phyloP scores from a whole-genome alignment of 2,113 vertebrate genomes.

The Ophiodon elongatus region DNA sequence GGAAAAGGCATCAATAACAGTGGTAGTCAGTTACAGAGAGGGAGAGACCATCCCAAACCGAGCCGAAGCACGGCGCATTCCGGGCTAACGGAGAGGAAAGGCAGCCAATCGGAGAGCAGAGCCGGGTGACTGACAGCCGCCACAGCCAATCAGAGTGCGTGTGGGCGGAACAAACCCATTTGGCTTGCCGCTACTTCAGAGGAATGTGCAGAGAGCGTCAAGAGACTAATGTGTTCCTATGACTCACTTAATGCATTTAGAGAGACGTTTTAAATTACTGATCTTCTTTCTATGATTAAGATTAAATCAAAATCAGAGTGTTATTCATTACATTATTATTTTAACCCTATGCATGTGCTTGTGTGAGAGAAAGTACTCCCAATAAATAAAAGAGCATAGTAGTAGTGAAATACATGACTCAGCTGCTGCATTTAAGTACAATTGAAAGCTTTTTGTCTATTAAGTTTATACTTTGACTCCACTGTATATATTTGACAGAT shows the following conservation, averaged over 20 bases:
- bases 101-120: conserved; percentile 62
- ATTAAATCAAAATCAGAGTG: neutral
- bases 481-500: neutral
- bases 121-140: conserved; percentile 23
- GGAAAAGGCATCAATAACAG: conserved; percentile 52
- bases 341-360: neutral
- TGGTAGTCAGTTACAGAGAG: neutral
- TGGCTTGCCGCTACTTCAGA: conserved; percentile 6
- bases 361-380: neutral
- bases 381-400: neutral
- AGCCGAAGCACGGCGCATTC: conserved; percentile 32
- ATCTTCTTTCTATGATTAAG: neutral
- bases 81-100: conserved; percentile 4
- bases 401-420: neutral
- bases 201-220: conserved; percentile 57
- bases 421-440: neutral
- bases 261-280: neutral
- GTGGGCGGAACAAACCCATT: neutral
- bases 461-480: neutral
- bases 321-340: neutral
- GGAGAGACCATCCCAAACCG: conserved; percentile 29
- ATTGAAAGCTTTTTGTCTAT: neutral
- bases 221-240: neutral
- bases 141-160: conserved; percentile 39
- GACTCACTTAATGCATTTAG: neutral